A percentile compares a stretch with the other conserved stretches of the same genome.
phyloP scores from a whole-genome alignment of 2,113 vertebrate genomes.

The Zosterops pallidus region DNA sequence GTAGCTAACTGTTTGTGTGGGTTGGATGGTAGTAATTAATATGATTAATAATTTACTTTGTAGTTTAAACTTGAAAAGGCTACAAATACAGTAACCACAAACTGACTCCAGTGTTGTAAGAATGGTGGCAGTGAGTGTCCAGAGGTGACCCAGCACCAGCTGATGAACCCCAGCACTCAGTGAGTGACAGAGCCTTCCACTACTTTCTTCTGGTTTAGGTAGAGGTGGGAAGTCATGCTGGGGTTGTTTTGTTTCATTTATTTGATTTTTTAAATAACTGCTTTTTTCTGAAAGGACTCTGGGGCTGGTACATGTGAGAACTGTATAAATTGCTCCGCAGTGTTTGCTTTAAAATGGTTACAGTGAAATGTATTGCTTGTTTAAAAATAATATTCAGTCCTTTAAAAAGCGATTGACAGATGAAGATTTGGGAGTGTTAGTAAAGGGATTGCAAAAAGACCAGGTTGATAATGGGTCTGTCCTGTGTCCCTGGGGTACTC shows the following conservation, averaged over 20 bases:
- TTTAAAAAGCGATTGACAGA: not conserved
- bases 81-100: not conserved
- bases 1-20: not conserved
- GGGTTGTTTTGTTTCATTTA: not conserved
- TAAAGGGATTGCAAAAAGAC: not conserved
- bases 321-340: not conserved
- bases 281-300: fast-evolving
- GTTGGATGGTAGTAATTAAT: not conserved
- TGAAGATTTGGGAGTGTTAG: not conserved
- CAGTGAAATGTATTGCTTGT: not conserved
- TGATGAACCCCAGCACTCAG: not conserved
- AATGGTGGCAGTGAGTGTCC: not conserved
- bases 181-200: not conserved
- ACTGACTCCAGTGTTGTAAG: not conserved
- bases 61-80: not conserved
- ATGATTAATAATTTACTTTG: not conserved
- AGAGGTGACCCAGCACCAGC: not conserved
- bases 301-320: not conserved
- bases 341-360: not conserved
- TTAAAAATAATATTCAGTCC: not conserved
- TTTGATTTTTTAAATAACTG: not conserved
- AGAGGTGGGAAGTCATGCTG: not conserved
- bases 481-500: not conserved
- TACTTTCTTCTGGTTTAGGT: not conserved
- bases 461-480: not conserved